phyloP scores from a whole-genome alignment of 2,113 vertebrate genomes.

The Halichoeres trimaculatus region DNA sequence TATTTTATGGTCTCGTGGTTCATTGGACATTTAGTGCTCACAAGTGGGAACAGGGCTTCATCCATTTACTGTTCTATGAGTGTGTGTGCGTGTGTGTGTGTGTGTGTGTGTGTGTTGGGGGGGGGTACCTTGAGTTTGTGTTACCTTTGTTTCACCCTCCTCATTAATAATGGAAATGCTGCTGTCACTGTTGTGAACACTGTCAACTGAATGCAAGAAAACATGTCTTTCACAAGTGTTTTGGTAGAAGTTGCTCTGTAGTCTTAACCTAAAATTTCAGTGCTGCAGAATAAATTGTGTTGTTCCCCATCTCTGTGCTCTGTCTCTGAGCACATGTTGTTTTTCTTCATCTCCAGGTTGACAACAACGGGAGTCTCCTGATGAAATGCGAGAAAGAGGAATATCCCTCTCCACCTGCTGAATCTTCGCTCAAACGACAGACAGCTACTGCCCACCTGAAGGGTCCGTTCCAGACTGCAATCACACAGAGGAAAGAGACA shows the following conservation, averaged over 20 bases:
- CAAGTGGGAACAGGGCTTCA: slow-evolving; percentile 5
- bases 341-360: slow-evolving; percentile 50
- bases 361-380: slow-evolving; percentile 40
- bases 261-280: background rate
- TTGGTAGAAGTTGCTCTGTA: background rate
- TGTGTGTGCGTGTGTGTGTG: background rate
- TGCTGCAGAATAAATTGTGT: background rate
- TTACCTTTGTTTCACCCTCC: slow-evolving; percentile 57
- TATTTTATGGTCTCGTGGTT: slow-evolving; percentile 16
- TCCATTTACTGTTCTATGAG: slow-evolving; percentile 10
- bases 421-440: slow-evolving; percentile 58
- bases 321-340: background rate
- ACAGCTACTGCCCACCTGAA: slow-evolving; percentile 45
- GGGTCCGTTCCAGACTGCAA: slow-evolving; percentile 31
- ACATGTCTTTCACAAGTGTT: slow-evolving; percentile 1
- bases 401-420: slow-evolving; percentile 7
- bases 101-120: background rate
- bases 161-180: slow-evolving; percentile 70
- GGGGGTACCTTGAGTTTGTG: slow-evolving; percentile 37
- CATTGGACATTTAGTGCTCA: slow-evolving; percentile 1
- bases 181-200: slow-evolving; percentile 24
- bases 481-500: slow-evolving; percentile 23
- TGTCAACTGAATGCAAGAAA: slow-evolving; percentile 13
- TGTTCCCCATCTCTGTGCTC: background rate
- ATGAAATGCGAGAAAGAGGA: slow-evolving; percentile 39